Evolutionary conservation across 2,888 invertebrate genomes (phyloP), one percentile per base, ranked within the genome.

Genomic region (Drosophila hamatofila): DNA sequence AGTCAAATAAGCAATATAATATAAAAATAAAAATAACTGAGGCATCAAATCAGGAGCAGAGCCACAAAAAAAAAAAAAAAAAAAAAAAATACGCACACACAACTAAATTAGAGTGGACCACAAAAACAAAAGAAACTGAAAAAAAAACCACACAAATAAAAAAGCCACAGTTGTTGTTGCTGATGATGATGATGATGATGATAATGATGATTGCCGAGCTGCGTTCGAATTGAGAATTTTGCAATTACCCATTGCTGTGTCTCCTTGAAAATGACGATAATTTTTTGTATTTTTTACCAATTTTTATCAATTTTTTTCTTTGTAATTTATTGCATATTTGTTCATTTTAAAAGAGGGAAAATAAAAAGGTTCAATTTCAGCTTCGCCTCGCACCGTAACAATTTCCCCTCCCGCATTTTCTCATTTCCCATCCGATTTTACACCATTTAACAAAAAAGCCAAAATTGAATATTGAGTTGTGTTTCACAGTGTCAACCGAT

Each of bases 401-500:
- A 25, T 27, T 37, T 16, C 7, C n/a, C 54, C 37, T 25, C 25
- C 11, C 14, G 14, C 52, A 23, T 25, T 54, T 37, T 25, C 25
- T 25, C 54, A n/a, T n/a, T 37, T 25, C n/a, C 39, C n/a, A 18
- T 12, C 4, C 44, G 3, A 27, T 49, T 35, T 51, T n/a, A 52
- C 33, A 16, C 27, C 12, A 30, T 25, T 25, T 33, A 52, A 57
- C 9, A 46, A 27, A 41, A 51, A 41, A 48, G 51, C 56, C 49
- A 52, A 55, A 75, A 77, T 81, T 68, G 81, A 86, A 86, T 86
- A 75, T 86, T 82, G 83, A 86, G 81, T 83, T 81, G 60, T 73
- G 73, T 69, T 63, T 66, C 46, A 55, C 44, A 61, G 64, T 76
- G 71, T 63, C 73, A 63, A 51, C 30, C 63, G 51, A 57, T 65